phyloP scores from a whole-genome alignment of 2,888 invertebrate genomes.

The Sphaerolaimus hirsutus region DNA sequence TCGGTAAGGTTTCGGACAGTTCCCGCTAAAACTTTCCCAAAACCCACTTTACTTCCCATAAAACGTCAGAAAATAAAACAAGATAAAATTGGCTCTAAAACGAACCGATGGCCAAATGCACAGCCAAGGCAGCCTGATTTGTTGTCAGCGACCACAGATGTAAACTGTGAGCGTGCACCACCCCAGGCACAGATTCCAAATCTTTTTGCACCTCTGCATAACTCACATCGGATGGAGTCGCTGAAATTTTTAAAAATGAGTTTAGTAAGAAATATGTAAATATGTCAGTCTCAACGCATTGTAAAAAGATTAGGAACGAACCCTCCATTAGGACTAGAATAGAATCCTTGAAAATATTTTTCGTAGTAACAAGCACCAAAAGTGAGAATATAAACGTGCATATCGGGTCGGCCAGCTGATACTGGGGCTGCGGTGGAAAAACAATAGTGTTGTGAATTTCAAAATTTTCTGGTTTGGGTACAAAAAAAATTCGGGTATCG shows the following conservation, averaged over 20 bases:
- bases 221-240: conserved; percentile 36
- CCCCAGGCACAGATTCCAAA: conserved; percentile 59
- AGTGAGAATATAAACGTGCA: conserved; percentile 87
- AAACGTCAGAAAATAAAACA: background rate
- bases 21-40: background rate
- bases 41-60: background rate
- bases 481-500: too few relatives aligned
- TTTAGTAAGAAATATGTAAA: too few relatives aligned
- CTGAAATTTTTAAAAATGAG: conserved; percentile 52
- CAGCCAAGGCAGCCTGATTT: conserved; percentile 82
- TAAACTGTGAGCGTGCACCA: conserved; percentile 73
- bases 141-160: conserved; percentile 87
- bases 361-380: conserved; percentile 65
- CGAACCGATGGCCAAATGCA: conserved; percentile 80
- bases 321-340: conserved; percentile 82
- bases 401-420: conserved; percentile 77
- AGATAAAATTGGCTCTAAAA: background rate
- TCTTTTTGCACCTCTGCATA: conserved; percentile 52
- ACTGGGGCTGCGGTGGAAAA: conserved; percentile 41
- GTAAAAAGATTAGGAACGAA: too few relatives aligned
- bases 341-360: conserved; percentile 67
- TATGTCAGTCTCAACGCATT: too few relatives aligned
- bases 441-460: too few relatives aligned
- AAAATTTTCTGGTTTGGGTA: too few relatives aligned
- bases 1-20: too few relatives aligned